Conservation (phyloP, 2,113 vertebrate species). For the Saccopteryx bilineata region DNA sequence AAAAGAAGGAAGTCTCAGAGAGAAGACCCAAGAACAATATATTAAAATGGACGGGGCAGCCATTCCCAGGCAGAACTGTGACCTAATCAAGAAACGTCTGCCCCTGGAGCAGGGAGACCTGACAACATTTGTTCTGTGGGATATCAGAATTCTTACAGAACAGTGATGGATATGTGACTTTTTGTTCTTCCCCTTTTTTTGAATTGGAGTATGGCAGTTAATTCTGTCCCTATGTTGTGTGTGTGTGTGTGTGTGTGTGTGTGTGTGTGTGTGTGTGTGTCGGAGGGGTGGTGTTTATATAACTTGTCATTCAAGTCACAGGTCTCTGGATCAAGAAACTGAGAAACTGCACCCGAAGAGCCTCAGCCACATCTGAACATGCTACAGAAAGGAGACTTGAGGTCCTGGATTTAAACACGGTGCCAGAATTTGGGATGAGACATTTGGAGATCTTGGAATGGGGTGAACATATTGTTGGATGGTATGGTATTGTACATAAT, state of each 20-base stretch:
- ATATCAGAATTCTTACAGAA: slow-evolving; percentile 58
- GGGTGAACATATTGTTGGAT: slow-evolving; percentile 52
- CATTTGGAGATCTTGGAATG: slow-evolving; percentile 50
- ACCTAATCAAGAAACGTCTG: slow-evolving; percentile 51
- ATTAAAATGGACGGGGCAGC: slow-evolving; percentile 51
- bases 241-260: background rate
- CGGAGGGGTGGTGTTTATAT: background rate
- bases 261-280: background rate
- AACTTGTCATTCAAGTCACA: slow-evolving; percentile 52
- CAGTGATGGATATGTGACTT: slow-evolving; percentile 26
- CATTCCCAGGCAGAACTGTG: slow-evolving; percentile 49
- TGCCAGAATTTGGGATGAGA: slow-evolving; percentile 51
- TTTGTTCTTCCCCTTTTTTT: slow-evolving; percentile 59
- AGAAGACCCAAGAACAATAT: slow-evolving; percentile 42
- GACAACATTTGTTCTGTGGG: slow-evolving; percentile 23
- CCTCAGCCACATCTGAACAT: slow-evolving; percentile 40
- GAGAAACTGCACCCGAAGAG: background rate
- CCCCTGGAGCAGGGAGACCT: background rate
- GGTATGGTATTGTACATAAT: slow-evolving; percentile 51
- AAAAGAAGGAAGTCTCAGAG: slow-evolving; percentile 33
- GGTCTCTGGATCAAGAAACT: slow-evolving; percentile 68
- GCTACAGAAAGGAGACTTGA: slow-evolving; percentile 52
- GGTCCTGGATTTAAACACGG: slow-evolving; percentile 52
- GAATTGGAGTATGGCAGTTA: slow-evolving; percentile 38
- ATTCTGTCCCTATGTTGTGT: background rate